Percentiles rank a stretch among this genome's conserved stretches.
These are phyloP conservation scores for Galaxias olidus DNA, from an alignment of 2,797 vertebrate genomes.

Conservation along the genomic window DNA sequence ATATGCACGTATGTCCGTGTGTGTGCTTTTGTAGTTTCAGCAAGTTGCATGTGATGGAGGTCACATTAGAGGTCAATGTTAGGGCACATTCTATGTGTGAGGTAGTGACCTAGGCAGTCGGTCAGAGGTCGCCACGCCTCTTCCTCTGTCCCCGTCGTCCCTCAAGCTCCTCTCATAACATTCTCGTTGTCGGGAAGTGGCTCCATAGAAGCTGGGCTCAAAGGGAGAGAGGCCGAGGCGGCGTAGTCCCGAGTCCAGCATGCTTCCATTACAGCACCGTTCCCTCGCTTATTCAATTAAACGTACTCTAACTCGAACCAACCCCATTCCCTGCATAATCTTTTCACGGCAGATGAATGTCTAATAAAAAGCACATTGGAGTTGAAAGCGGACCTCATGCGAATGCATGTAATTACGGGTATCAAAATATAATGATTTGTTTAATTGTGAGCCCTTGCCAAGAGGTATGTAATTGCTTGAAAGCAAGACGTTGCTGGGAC, in stretches of 20 bases:
- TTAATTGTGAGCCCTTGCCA: slow-evolving; percentile 74
- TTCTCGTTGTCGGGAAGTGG: slow-evolving; percentile 68
- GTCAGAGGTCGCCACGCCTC: slow-evolving; percentile 38
- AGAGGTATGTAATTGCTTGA: slow-evolving; percentile 73
- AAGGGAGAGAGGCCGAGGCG: slow-evolving; percentile 53
- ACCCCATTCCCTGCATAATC: slow-evolving; percentile 69
- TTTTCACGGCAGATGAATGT: slow-evolving; percentile 68
- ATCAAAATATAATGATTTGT: slow-evolving; percentile 77
- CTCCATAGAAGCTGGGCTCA: slow-evolving; percentile 60
- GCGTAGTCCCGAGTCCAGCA: slow-evolving; percentile 58
- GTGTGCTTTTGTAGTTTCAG: too few relatives aligned
- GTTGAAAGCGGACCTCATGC: slow-evolving; percentile 72
- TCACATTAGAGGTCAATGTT: background rate
- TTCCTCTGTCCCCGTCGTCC: slow-evolving; percentile 20
- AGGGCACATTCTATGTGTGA: slow-evolving; percentile 25
- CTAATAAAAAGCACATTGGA: slow-evolving; percentile 75
- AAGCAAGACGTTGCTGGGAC: slow-evolving; percentile 50
- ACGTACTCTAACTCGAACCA: slow-evolving; percentile 67
- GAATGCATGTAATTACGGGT: slow-evolving; percentile 73
- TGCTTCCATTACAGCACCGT: slow-evolving; percentile 73
- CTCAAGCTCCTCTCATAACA: slow-evolving; percentile 38
- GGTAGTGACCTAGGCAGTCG: slow-evolving; percentile 29
- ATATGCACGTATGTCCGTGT: too few relatives aligned
- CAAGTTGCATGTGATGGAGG: background rate
- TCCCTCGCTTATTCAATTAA: slow-evolving; percentile 73